Base-by-base conservation (phyloP, 2,797 vertebrate genomes). In the Mormyrops attenuatus region DNA sequence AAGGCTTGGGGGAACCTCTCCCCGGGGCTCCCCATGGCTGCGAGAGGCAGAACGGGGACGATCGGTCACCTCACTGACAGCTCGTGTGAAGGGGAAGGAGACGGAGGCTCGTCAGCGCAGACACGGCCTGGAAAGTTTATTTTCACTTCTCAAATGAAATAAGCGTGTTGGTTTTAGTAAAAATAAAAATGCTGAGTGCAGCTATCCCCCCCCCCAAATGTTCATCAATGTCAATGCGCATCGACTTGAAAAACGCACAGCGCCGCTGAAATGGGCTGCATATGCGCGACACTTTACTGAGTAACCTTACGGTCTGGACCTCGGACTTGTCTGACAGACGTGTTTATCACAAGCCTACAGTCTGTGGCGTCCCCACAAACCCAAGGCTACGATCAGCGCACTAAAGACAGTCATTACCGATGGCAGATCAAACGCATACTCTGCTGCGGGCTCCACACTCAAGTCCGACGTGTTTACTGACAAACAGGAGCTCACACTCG, bases 11-110 rank as follows among this genome's bases (percentile, higher is more conserved):
- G 92, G 41, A 57, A 85, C 30, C 90, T 90, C 88, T 97, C 96
- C 17, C 94, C 95, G 50, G 97, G 95, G 92, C 96, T 95, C 97
- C 98, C 98, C 41, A 91, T 91, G 88, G 82, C 34, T 87, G 86
- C n/a, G 13, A 8, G 20, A 41, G 41, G 47, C 7, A 47, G 77
- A 47, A 17, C 38, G 38, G 20, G 77, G 77, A 82, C 3, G 17
- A 82, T 7, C 41, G 20, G 20, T 47, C 38, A 44, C 77, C 41
- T 82, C 38, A 47, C 17, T 44, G 41, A 82, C 17, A 47, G 77
- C 5, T 44, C 7, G 17, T 9, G 38, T 1, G 41, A 44, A 47
- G 66, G 8, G 26, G 3, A 66, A 66, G 73, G 73, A 17, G 73
- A n/a, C 41, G 77, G 5, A 8, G 77, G 38, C 34, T 44, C 34